These are phyloP conservation scores for Cyprinodon variegatus DNA, from an alignment of 2,113 vertebrate genomes.

Conservation along the genomic window DNA sequence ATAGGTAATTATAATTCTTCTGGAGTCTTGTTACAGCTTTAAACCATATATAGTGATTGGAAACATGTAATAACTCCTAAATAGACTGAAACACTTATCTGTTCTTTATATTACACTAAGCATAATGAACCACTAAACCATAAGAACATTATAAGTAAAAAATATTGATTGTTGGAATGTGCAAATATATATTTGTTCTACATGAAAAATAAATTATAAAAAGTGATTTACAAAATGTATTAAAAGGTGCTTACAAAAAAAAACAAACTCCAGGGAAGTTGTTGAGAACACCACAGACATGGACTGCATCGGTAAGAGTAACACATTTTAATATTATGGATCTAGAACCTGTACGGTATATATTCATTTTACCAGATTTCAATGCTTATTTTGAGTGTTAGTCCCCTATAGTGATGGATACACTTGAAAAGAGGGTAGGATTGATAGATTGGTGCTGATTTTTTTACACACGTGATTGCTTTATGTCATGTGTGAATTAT, in stretches of 20 bases:
- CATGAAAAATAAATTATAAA: not conserved
- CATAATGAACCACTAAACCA: constrained; percentile 89
- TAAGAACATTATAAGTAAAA: constrained; percentile 60
- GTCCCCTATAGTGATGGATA: not conserved
- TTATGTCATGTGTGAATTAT: not conserved
- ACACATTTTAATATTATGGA: too few species aligned
- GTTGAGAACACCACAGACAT: too few species aligned
- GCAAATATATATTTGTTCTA: not conserved
- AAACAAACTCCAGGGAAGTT: too few species aligned
- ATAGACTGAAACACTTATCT: constrained; percentile 89
- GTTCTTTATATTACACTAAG: constrained; percentile 90
- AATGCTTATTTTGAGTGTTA: not conserved
- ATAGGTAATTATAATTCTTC: constrained; percentile 5
- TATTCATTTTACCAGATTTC: too few species aligned
- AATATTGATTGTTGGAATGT: not conserved
- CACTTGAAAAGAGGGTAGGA: not conserved
- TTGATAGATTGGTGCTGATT: not conserved
- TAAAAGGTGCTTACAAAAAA: too few species aligned
- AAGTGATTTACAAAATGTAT: too few species aligned
- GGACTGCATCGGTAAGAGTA: too few species aligned
- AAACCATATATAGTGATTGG: constrained; percentile 84
- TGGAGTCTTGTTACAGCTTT: constrained; percentile 57
- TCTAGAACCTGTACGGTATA: too few species aligned
- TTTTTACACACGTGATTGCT: not conserved
- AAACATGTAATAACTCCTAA: constrained; percentile 84